These are phyloP conservation scores for Heliconius hermathena DNA, from an alignment of 1,140 invertebrate species.

Conservation along the genomic window DNA sequence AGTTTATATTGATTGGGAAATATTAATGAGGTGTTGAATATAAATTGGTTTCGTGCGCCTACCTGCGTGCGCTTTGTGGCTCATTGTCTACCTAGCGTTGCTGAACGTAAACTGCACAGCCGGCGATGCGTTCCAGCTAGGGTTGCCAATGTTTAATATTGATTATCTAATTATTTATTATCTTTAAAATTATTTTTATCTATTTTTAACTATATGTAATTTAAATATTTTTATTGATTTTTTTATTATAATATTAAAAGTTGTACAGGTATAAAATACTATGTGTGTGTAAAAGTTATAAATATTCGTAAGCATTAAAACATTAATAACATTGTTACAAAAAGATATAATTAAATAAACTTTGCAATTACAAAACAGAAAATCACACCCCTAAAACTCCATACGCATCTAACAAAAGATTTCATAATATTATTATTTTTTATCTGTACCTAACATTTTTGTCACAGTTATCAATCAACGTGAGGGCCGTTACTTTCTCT, in stretches of 20 bases:
- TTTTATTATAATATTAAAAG: no score
- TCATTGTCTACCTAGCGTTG: slow-evolving; percentile 69
- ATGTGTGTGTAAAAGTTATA: neutral
- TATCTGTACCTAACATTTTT: slow-evolving; percentile 80
- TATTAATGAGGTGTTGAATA: slow-evolving; percentile 34
- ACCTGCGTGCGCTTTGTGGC: slow-evolving; percentile 71
- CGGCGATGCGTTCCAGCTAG: slow-evolving; percentile 59
- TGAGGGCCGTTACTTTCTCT: slow-evolving; percentile 58
- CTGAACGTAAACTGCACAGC: slow-evolving; percentile 72
- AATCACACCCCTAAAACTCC: slow-evolving; percentile 69
- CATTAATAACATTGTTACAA: neutral
- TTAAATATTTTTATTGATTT: no score
- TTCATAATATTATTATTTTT: slow-evolving; percentile 81
- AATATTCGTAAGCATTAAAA: neutral
- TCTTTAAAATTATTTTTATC: no score
- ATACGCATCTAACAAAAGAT: slow-evolving; percentile 77
- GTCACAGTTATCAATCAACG: slow-evolving; percentile 82
- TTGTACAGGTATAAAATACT: no score
- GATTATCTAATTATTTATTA: neutral
- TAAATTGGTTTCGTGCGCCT: slow-evolving; percentile 55
- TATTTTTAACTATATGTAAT: no score
- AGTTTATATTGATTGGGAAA: slow-evolving; percentile 31
- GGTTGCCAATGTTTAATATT: slow-evolving; percentile 43
- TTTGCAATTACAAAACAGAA: slow-evolving; percentile 42
- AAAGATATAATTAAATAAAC: neutral